Base-by-base conservation (phyloP, 2,888 invertebrate genomes). In the Frankliniella intonsa region DNA sequence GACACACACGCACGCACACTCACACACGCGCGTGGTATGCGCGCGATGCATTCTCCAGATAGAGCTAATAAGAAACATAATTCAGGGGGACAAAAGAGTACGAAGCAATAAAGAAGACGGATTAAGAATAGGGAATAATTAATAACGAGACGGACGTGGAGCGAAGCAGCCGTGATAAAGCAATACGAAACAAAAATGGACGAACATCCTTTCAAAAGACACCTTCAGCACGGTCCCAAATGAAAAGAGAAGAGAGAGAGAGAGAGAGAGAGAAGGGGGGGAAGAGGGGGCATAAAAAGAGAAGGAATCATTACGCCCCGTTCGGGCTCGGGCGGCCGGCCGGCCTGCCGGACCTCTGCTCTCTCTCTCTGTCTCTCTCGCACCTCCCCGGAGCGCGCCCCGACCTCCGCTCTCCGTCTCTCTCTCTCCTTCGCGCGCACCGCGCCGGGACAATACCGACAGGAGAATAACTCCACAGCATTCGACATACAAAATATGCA, bases 1-100 rank as follows among this genome's bases (percentile, higher is more conserved):
- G 69, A 76, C 25, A 22, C 12, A 12, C 69, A 25, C 38, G 38
- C 38, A 38, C 38, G 38, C 62, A 17, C 62, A 62, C 62, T 1
- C 62, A 14, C 62, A 55, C 25, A 22, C 25, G 9, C 69, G 17
- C 14, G 62, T 12, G 25, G 69, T 22, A 76, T 76, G 69, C 69
- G 19, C 55, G 25, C 22, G 69, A 76, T 76, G 69, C 69, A 25
- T 76, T 76, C 69, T 25, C 69, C 69, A 76, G 69, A 76, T 76
- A 76, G 69, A 76, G 69, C 69, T 76, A 76, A 76, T 76, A 76
- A 76, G 69, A 76, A 76, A 76, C 69, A 76, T 76, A 76, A 76
- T 76, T 76, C 69, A 76, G 69, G 69, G 9, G 69, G 69, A 76
- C 69, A 76, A 76, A 25, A 76, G 69, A 22, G 25, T 22, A 76